phyloP scores from a whole-genome alignment of 1,140 invertebrate species.

The Lordiphosa mommai region DNA sequence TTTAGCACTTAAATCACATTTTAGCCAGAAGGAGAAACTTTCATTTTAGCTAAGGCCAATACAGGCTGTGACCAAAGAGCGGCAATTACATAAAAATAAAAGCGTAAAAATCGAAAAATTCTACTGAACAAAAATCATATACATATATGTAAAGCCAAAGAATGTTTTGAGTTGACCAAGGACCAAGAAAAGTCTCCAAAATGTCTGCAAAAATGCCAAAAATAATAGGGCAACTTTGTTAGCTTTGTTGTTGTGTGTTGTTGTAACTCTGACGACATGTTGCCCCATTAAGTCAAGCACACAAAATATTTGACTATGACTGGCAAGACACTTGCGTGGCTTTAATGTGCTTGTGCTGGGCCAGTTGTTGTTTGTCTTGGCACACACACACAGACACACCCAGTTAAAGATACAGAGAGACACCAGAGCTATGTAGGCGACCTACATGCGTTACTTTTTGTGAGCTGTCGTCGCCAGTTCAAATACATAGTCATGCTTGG shows the following conservation, averaged over 20 bases:
- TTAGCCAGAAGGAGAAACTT: not conserved
- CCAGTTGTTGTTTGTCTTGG: constrained; percentile 36
- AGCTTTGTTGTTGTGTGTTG: constrained; percentile 17
- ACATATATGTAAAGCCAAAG: constrained; percentile 16
- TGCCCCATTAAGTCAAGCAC: constrained; percentile 52
- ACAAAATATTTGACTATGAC: constrained; percentile 27
- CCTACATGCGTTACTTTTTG: constrained; percentile 46
- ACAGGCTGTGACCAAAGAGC: constrained; percentile 5
- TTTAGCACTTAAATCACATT: not conserved
- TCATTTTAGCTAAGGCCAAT: not conserved
- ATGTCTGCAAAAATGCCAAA: constrained; percentile 58
- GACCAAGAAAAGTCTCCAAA: constrained; percentile 44
- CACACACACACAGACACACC: constrained; percentile 14
- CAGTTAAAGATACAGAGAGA: constrained; percentile 1
- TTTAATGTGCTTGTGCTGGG: constrained; percentile 32
- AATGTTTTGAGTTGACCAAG: constrained; percentile 39
- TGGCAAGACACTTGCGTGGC: constrained; percentile 15
- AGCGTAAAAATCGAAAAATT: constrained; percentile 1
- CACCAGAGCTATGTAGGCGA: constrained; percentile 14
- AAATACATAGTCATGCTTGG: constrained; percentile 29
- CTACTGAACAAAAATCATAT: not conserved
- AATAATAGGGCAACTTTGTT: constrained; percentile 61
- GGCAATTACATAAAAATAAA: constrained; percentile 36
- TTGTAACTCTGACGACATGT: constrained; percentile 34
- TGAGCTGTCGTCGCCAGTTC: constrained; percentile 43